Evolutionary conservation across 1,140 invertebrate genomes (phyloP).

Genomic region (Euschistus heros): DNA sequence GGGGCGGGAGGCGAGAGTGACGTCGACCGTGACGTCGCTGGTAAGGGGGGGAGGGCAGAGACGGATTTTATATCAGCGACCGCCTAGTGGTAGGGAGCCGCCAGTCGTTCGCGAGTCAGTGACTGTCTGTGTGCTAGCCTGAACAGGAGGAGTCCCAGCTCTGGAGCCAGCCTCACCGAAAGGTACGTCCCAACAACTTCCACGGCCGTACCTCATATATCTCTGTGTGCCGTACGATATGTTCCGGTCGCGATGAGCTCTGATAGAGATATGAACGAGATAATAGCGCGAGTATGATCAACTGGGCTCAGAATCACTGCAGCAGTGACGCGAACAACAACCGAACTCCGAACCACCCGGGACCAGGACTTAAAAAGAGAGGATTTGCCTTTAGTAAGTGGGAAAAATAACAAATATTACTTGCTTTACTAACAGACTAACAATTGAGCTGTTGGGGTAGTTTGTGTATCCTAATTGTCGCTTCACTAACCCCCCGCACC

Average conservation of each 20-base stretch:
- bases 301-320: slow-evolving; percentile 25
- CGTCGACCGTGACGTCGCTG: slow-evolving; percentile 18
- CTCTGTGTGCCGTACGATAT: background rate
- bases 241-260: background rate
- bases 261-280: slow-evolving; percentile 11
- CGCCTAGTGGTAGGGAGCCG: slow-evolving; percentile 14
- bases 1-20: slow-evolving; percentile 8
- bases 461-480: slow-evolving; percentile 1
- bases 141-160: slow-evolving; percentile 3
- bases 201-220: background rate
- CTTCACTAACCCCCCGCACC: background rate
- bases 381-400: slow-evolving; percentile 23
- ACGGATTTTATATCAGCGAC: slow-evolving; percentile 23
- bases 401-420: background rate
- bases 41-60: slow-evolving; percentile 15
- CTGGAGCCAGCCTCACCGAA: background rate
- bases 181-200: background rate
- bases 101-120: slow-evolving; percentile 21
- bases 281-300: slow-evolving; percentile 22
- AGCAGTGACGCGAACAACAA: slow-evolving; percentile 27
- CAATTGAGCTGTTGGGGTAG: background rate
- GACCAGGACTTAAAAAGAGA: slow-evolving; percentile 21
- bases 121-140: background rate
- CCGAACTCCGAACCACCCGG: slow-evolving; percentile 13
- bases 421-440: slow-evolving; percentile 14